Evolutionary conservation across 2,888 invertebrate species (phyloP).

Genomic region (Deroplatys truncata): DNA sequence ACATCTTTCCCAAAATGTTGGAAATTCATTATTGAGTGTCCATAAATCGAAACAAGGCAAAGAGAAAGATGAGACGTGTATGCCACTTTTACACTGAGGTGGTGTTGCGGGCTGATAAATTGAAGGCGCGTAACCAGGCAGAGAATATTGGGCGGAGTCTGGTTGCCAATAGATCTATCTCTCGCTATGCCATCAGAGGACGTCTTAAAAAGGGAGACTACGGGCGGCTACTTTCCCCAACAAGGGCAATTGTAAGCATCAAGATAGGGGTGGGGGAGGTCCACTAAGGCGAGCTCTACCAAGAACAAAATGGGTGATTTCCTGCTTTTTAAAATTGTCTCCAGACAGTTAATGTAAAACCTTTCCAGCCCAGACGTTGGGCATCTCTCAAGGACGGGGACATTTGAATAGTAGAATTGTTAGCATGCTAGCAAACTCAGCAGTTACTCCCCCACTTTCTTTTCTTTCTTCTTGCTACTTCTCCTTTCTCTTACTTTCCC

Average conservation of each 20-base stretch:
- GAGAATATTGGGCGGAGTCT: neutral
- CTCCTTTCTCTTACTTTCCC: neutral
- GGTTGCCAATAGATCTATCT: neutral
- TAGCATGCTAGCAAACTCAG: neutral
- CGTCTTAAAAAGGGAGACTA: neutral
- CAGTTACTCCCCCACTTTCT: neutral
- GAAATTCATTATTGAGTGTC: too few species aligned
- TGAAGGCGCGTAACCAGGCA: neutral
- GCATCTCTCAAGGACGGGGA: neutral
- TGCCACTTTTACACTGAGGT: neutral
- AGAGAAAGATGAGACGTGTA: neutral
- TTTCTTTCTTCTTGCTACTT: neutral
- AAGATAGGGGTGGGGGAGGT: neutral
- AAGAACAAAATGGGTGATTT: neutral
- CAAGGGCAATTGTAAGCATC: neutral
- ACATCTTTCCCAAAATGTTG: too few species aligned
- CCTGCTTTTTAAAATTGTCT: neutral
- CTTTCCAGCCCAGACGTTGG: neutral
- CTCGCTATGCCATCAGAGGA: neutral
- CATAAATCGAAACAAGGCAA: neutral
- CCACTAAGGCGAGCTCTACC: neutral
- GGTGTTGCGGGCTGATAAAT: neutral
- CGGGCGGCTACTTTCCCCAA: neutral
- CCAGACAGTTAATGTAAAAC: neutral
- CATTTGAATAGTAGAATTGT: neutral